Evolutionary conservation across 1,140 invertebrate genomes (phyloP).

Genomic region (Bacillus rossius): DNA sequence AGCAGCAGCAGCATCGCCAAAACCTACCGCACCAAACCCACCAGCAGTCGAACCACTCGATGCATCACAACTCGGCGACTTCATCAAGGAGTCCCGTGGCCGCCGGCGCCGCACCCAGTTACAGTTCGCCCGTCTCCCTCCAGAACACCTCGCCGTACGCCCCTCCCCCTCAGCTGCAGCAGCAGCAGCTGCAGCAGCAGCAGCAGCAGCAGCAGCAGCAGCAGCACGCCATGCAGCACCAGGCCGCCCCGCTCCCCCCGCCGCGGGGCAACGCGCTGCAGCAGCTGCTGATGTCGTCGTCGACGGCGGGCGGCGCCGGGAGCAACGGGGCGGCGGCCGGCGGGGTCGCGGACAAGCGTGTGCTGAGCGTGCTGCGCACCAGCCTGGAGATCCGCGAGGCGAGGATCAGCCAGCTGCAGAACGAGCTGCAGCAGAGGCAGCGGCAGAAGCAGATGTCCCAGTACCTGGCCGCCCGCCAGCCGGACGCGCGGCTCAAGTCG

Average conservation of each 20-base stretch:
- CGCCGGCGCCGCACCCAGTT: constrained; percentile 5
- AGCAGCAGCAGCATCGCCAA: constrained; percentile 32
- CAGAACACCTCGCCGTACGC: constrained; percentile 13
- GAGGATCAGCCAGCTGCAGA: constrained; percentile 44
- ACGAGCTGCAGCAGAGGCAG: constrained; percentile 27
- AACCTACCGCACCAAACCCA: constrained; percentile 28
- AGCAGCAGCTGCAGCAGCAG: constrained; percentile 8
- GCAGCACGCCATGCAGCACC: constrained; percentile 20
- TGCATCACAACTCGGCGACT: too few species aligned
- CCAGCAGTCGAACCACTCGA: constrained; percentile 28
- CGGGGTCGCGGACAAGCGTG: constrained; percentile 24
- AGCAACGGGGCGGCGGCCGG: constrained; percentile 28
- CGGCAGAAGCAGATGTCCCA: constrained; percentile 11
- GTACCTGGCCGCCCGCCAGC: not conserved
- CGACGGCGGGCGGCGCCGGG: constrained; percentile 27
- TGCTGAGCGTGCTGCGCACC: constrained; percentile 58
- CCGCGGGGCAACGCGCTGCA: constrained; percentile 34
- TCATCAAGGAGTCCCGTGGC: constrained; percentile 18
- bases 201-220: constrained; percentile 23
- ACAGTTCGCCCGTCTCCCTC: too few species aligned
- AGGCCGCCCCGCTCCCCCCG: constrained; percentile 22
- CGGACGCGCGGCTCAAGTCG: not conserved
- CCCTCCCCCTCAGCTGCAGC: constrained; percentile 25
- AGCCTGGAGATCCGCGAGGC: constrained; percentile 61
- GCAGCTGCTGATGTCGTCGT: constrained; percentile 27